These are phyloP conservation scores for Coremacera marginata DNA, from an alignment of 2,888 invertebrate species.

Conservation along the genomic window DNA sequence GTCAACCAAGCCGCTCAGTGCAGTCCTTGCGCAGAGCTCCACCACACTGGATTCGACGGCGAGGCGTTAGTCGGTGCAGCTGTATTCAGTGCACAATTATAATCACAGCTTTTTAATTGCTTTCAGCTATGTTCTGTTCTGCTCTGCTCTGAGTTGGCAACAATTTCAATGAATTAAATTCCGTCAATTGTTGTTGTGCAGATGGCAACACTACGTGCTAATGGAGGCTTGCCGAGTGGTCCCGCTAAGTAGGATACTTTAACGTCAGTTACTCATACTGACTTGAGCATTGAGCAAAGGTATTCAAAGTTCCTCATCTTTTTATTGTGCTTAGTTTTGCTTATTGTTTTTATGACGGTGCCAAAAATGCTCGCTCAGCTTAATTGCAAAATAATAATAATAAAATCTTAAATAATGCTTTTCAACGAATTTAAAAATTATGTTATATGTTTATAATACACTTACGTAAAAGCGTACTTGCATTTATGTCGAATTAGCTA, in stretches of 20 bases:
- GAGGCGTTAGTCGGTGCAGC: conserved; percentile 17
- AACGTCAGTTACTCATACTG: conserved; percentile 32
- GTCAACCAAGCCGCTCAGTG: conserved; percentile 26
- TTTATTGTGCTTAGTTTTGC: background rate
- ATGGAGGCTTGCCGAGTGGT: no score
- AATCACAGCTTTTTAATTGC: conserved; percentile 60
- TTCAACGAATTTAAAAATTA: background rate
- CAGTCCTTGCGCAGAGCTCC: conserved; percentile 20
- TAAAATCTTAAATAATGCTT: background rate
- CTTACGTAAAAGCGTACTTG: no score
- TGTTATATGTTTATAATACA: no score
- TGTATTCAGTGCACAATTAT: conserved; percentile 55
- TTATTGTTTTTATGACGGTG: background rate
- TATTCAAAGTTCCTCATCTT: conserved; percentile 4
- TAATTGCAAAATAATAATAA: conserved; percentile 18
- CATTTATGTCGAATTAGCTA: no score
- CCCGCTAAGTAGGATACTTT: conserved; percentile 14
- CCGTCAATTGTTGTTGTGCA: conserved; percentile 44
- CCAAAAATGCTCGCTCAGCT: conserved; percentile 11
- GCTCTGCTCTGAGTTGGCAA: conserved; percentile 55
- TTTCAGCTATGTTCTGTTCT: conserved; percentile 58
- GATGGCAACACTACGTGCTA: no score
- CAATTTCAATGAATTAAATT: conserved; percentile 50
- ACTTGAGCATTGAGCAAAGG: background rate
- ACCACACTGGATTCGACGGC: conserved; percentile 15